Percentiles rank a stretch among this genome's conserved stretches.
phyloP scores from a whole-genome alignment of 2,888 invertebrate species.

The Drosophila falleni region DNA sequence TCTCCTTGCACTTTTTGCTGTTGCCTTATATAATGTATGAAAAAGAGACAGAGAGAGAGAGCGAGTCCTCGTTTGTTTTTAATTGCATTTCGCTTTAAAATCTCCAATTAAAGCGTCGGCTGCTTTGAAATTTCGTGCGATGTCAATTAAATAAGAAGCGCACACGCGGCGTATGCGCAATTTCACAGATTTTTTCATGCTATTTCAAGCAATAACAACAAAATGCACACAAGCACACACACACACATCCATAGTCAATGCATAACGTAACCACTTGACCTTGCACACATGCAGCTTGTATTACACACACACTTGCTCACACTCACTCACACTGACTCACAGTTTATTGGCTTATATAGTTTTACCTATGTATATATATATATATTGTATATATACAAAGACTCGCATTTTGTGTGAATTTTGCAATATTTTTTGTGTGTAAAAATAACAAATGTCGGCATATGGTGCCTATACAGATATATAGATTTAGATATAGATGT shows the following conservation, averaged over 20 bases:
- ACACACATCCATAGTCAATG: conserved; percentile 20
- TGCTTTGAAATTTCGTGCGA: conserved; percentile 34
- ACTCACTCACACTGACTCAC: conserved; percentile 13
- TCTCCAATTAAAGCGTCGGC: conserved; percentile 54
- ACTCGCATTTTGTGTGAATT: conserved; percentile 21
- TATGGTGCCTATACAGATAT: conserved; percentile 33
- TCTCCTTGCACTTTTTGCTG: background rate
- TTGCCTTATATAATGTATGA: conserved; percentile 39
- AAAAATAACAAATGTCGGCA: conserved; percentile 56
- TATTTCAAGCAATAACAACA: conserved; percentile 13
- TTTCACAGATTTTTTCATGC: conserved; percentile 37
- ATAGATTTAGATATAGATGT: conserved; percentile 1
- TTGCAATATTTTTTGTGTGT: conserved; percentile 51
- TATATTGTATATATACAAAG: conserved; percentile 4
- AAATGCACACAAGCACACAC: conserved; percentile 20
- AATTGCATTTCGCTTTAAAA: conserved; percentile 46
- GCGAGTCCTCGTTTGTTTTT: conserved; percentile 7
- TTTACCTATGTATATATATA: conserved; percentile 7
- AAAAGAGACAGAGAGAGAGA: no score
- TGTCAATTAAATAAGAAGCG: conserved; percentile 62
- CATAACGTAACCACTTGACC: conserved; percentile 74
- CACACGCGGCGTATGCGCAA: conserved; percentile 51
- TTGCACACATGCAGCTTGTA: conserved; percentile 67
- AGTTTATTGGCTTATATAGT: conserved; percentile 61
- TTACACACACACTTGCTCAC: conserved; percentile 35